Base-by-base conservation (phyloP, 2,888 invertebrate species). In the Caenorhabditis doughertyi region DNA sequence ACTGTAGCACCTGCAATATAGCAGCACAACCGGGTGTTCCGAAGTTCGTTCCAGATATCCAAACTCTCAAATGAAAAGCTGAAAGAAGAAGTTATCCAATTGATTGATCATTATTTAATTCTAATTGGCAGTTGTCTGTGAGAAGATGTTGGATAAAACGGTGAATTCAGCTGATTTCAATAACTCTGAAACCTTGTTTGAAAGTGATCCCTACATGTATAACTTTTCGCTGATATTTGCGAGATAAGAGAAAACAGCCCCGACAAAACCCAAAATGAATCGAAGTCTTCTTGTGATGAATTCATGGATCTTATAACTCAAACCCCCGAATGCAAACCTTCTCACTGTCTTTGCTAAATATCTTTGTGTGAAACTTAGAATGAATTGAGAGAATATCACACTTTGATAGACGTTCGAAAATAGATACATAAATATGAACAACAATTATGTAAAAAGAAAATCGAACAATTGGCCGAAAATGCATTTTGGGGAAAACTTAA, bases 371-470 rank as follows among this genome's bases (percentile, higher is more conserved):
- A 16, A 42, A n/a, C 0, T 16, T 42, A 35, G 21, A 42, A 18
- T 23, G 35, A 16, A 23, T 25, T 29, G 23, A 16, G 42, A 39
- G 35, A 42, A 42, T 74, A 74, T 67, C 76, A 77, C 67, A 76
- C 42, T 67, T 53, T 76, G 29, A 44, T 39, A 65, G 32, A 64
- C 39, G 56, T 60, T 35, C 29, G 65, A 29, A 49, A 71, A 71
- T 72, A 71, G 72, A 71, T 65, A 68, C 73, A 81, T 70, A 70
- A 73, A 80, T 60, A 73, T 13, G 80, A 29, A 64, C 23, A 67
- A 49, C 44, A 18, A 70, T 13, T 55, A 42, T 25, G 49, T 7
- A 35, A 64, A 9, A 65, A 18, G 32, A 53, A 32, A 53, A 42
- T 53, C 62, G 51, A 65, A n/a, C 39, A 65, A 62, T 70, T 44